Evolutionary conservation across 2,113 vertebrate genomes (phyloP), one percentile per base, ranked within the genome.

Genomic region (Aspiorhynchus laticeps): DNA sequence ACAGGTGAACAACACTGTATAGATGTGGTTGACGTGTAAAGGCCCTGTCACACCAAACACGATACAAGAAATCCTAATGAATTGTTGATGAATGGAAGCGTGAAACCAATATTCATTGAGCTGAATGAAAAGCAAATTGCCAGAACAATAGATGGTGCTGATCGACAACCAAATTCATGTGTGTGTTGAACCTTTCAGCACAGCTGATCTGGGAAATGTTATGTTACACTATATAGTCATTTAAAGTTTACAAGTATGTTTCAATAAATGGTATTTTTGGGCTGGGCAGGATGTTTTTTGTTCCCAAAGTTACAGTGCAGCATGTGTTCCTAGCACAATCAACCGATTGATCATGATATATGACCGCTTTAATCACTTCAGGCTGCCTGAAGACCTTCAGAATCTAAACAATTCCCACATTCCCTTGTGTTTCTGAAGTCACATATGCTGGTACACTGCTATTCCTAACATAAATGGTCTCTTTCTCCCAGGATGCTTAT

Each of bases 401-500:
- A 67, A 80, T 61, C 6, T 1, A 21, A 69, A 80, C 79, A 19
- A 11, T 11, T 83, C 80, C 33, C 24, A 65, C 38, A 10, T 41
- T 81, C 36, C 21, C 8, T 69, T 65, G 41, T 69, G 80, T 26
- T 59, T 56, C 21, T 12, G 11, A 59, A 2, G 53, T 74, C 75
- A 80, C 28, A 24, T 36, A 83, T 56, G 21, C 36, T 38, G 5
- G 1, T 33, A 77, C 59, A 48, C 79, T 38, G 6, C 7, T 43
- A 67, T 89, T 85, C 36, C 74, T 46, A 43, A 79, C 77, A 36
- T 76, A 86, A 89, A 86, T 87, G 83, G 46, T 80, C 10, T 65
- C 48, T 78, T 90, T 3, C 0, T 93, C 90, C 24, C 90, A 99
- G 98, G 98, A 99, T n/a, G 91, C 95, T 21, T 99, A 99, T 87